Conservation (phyloP, 1,140 invertebrate genomes). For the Zaprionus davidi region DNA sequence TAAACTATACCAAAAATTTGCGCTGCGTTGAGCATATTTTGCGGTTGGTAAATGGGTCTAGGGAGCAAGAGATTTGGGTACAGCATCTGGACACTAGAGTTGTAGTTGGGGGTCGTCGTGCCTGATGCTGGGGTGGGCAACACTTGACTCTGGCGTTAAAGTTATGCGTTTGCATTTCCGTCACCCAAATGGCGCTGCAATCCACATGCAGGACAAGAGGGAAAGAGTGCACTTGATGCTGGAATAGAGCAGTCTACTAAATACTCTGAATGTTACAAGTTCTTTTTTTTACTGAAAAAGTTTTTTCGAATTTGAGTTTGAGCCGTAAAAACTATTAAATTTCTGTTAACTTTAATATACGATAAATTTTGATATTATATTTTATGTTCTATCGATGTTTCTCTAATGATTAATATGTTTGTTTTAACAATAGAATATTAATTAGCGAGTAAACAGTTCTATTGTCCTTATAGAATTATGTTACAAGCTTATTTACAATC, state of each 20-base stretch:
- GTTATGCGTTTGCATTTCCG: slow-evolving; percentile 77
- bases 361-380: too few species aligned
- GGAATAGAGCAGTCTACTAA: not conserved
- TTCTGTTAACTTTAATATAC: too few species aligned
- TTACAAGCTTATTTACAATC: too few species aligned
- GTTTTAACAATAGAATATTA: too few species aligned
- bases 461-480: too few species aligned
- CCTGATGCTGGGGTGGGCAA: slow-evolving; percentile 2
- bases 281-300: not conserved
- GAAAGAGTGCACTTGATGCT: not conserved
- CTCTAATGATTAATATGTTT: too few species aligned
- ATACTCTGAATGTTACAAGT: slow-evolving; percentile 7
- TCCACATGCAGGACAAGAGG: slow-evolving; percentile 20
- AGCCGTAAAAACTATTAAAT: too few species aligned
- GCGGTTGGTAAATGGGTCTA: slow-evolving; percentile 55
- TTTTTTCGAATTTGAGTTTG: not conserved
- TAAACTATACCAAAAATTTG: slow-evolving; percentile 73
- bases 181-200: slow-evolving; percentile 49
- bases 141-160: slow-evolving; percentile 61
- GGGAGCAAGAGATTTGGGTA: slow-evolving; percentile 29
- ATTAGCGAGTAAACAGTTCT: too few species aligned
- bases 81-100: slow-evolving; percentile 42
- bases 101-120: not conserved
- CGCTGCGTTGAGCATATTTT: slow-evolving; percentile 69
- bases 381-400: too few species aligned